Percentiles rank a stretch among this genome's conserved stretches.
Evolutionary conservation across 2,797 vertebrate genomes (phyloP).

Genomic region (Diglossa cyanea): DNA sequence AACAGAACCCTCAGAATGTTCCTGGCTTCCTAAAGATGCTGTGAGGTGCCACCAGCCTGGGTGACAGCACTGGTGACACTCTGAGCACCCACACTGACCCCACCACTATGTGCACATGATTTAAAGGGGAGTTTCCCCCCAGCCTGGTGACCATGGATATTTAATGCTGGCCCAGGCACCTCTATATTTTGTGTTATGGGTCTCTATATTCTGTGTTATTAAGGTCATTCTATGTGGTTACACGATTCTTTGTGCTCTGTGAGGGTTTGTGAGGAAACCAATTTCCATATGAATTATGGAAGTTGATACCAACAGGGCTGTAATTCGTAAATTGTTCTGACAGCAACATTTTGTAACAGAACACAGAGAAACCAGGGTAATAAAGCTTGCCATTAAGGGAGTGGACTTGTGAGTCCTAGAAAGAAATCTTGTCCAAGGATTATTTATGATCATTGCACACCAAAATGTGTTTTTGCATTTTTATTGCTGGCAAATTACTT

Average conservation of each 20-base stretch:
- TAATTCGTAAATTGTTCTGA: constrained; percentile 15
- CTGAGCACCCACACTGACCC: background rate
- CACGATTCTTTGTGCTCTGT: background rate
- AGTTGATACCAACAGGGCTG: background rate
- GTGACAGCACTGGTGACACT: background rate
- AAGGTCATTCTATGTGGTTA: background rate
- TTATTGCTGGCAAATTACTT: constrained; percentile 62
- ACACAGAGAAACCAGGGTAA: constrained; percentile 22
- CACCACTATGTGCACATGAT: fast-evolving
- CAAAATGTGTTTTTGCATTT: constrained; percentile 56
- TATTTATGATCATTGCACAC: constrained; percentile 43
- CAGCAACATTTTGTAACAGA: constrained; percentile 10
- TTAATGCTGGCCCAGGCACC: background rate
- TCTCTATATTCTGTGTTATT: background rate
- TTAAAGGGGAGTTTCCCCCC: background rate
- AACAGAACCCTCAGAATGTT: constrained; percentile 9
- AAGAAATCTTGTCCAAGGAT: constrained; percentile 23
- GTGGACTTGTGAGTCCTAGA: constrained; percentile 8
- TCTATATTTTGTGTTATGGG: background rate
- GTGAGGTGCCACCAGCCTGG: background rate
- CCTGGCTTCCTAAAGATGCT: background rate
- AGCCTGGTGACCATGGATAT: background rate
- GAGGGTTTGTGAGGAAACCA: background rate
- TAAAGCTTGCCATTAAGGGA: constrained; percentile 31
- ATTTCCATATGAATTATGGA: constrained; percentile 2